phyloP scores from a whole-genome alignment of 2,888 invertebrate genomes.

The Lacanobia wlatinum region DNA sequence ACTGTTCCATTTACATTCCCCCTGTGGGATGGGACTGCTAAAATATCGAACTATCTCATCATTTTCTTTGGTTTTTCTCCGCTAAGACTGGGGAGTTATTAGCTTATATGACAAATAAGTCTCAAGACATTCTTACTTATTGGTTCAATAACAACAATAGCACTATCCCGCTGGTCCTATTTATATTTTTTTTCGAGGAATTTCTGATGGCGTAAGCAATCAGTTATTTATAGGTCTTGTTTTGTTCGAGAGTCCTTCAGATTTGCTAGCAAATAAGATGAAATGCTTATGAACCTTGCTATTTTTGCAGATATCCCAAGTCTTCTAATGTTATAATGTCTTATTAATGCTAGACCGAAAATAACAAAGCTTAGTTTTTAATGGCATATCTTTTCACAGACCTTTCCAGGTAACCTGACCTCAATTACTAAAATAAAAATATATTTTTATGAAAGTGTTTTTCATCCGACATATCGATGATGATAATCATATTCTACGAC shows the following conservation, averaged over 20 bases:
- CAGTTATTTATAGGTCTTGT: conserved; percentile 29
- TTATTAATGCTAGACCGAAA: conserved; percentile 1
- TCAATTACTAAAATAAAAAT: conserved; percentile 63
- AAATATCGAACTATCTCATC: conserved; percentile 56
- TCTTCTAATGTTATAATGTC: neutral
- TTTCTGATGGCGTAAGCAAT: conserved; percentile 36
- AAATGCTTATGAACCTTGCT: neutral
- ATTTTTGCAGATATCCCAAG: neutral
- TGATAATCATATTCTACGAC: conserved; percentile 67
- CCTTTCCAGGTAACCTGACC: conserved; percentile 29
- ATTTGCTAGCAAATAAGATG: conserved; percentile 14
- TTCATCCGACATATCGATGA: conserved; percentile 58
- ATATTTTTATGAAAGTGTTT: conserved; percentile 48
- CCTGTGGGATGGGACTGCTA: conserved; percentile 33
- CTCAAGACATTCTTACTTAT: conserved; percentile 23
- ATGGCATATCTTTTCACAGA: neutral
- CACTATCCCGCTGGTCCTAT: conserved; percentile 26
- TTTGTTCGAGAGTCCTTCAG: conserved; percentile 17
- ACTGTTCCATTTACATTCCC: conserved; percentile 48
- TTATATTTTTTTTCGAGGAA: conserved; percentile 30
- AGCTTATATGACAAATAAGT: conserved; percentile 33
- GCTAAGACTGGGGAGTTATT: conserved; percentile 28
- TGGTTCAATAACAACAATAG: conserved; percentile 36
- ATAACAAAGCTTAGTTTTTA: conserved; percentile 1
- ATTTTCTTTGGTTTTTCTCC: conserved; percentile 39